These are phyloP conservation scores for Marcusenius ussheri DNA, from an alignment of 2,113 vertebrate genomes.

Conservation along the genomic window DNA sequence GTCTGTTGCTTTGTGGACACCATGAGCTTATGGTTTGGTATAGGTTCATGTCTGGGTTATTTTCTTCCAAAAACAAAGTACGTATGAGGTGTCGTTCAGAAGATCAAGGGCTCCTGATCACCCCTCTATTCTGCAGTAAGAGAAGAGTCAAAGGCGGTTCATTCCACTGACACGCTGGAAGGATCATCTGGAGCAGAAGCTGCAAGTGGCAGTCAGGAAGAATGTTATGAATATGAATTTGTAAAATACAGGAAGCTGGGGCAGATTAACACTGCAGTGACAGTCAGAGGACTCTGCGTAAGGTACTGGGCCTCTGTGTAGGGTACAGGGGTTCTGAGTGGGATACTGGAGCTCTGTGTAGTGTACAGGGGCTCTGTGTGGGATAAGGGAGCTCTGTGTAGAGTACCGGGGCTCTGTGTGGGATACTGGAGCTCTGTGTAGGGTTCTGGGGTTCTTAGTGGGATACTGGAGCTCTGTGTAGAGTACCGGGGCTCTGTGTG, in stretches of 20 bases:
- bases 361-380: neutral
- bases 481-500: no score
- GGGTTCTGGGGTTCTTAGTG: neutral
- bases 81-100: neutral
- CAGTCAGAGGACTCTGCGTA: neutral
- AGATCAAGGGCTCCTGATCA: neutral
- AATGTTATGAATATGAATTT: neutral
- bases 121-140: neutral
- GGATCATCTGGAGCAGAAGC: neutral
- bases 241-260: neutral
- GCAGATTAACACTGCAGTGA: neutral
- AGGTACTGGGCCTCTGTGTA: neutral
- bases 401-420: neutral
- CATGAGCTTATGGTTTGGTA: neutral
- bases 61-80: neutral
- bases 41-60: neutral
- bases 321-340: neutral
- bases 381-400: neutral
- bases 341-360: neutral
- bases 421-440: neutral
- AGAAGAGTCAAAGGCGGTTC: neutral
- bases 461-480: accelerated
- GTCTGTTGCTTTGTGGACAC: constrained; percentile 34
- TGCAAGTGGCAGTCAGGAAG: neutral
- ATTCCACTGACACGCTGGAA: neutral